phyloP scores from a whole-genome alignment of 2,888 invertebrate species.

The Zeuzera pyrina region DNA sequence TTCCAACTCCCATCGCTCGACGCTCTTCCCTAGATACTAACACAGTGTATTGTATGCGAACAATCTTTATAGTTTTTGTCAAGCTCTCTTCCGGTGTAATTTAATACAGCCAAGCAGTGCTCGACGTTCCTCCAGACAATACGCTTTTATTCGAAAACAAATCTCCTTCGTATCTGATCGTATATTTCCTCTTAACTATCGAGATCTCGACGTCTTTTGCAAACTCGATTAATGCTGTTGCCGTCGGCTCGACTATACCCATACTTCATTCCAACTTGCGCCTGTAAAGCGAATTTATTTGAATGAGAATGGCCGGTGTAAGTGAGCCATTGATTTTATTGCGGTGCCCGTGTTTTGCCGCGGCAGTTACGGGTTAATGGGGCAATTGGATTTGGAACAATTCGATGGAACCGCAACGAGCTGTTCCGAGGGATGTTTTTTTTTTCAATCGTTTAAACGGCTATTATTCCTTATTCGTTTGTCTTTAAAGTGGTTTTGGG shows the following conservation, averaged over 20 bases:
- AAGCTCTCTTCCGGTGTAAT: slow-evolving; percentile 33
- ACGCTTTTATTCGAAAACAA: slow-evolving; percentile 37
- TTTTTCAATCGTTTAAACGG: slow-evolving; percentile 17
- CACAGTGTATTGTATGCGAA: slow-evolving; percentile 43
- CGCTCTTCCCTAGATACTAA: slow-evolving; percentile 26
- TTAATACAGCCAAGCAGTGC: slow-evolving; percentile 33
- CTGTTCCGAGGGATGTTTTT: slow-evolving; percentile 12
- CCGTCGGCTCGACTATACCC: slow-evolving; percentile 24
- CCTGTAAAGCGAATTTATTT: slow-evolving; percentile 28
- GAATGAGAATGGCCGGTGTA: slow-evolving; percentile 36
- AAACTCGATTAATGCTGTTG: slow-evolving; percentile 27
- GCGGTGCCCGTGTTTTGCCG: slow-evolving; percentile 37
- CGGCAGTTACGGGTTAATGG: slow-evolving; percentile 42
- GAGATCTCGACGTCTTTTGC: slow-evolving; percentile 14
- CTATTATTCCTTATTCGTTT: slow-evolving; percentile 16
- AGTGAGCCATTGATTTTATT: slow-evolving; percentile 50
- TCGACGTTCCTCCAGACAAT: slow-evolving; percentile 28
- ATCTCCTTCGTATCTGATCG: slow-evolving; percentile 31
- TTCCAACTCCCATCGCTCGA: slow-evolving; percentile 33
- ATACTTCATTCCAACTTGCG: slow-evolving; percentile 9
- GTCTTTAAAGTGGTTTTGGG: slow-evolving; percentile 8
- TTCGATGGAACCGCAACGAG: slow-evolving; percentile 32
- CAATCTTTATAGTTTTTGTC: slow-evolving; percentile 43
- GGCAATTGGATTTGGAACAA: slow-evolving; percentile 40
- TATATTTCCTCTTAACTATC: slow-evolving; percentile 27